A percentile compares a stretch with the other conserved stretches of the same genome.
phyloP scores from a whole-genome alignment of 2,113 vertebrate genomes.

The Trachemys scripta region DNA sequence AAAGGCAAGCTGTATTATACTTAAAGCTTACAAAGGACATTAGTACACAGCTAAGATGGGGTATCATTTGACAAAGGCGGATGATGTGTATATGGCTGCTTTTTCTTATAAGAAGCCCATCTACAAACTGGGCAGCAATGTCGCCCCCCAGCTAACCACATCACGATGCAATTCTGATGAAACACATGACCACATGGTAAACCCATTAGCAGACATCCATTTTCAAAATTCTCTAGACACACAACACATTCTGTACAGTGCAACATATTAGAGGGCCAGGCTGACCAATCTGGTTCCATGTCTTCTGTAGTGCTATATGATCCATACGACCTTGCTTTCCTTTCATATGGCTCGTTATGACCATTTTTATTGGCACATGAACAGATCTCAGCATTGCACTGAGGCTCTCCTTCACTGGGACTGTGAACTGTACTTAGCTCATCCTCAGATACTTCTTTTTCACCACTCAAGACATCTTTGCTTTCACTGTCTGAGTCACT shows the following conservation, averaged over 20 bases:
- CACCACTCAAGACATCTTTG: slow-evolving; percentile 60
- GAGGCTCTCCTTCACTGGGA: not conserved
- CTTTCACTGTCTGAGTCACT: slow-evolving; percentile 82
- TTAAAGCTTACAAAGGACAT: slow-evolving; percentile 77
- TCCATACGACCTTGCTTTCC: slow-evolving; percentile 46
- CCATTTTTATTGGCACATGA: slow-evolving; percentile 50
- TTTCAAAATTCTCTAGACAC: slow-evolving; percentile 93
- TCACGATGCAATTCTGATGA: slow-evolving; percentile 95
- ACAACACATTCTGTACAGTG: slow-evolving; percentile 96
- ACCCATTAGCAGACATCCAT: slow-evolving; percentile 90
- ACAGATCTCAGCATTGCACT: slow-evolving; percentile 39
- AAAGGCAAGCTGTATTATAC: slow-evolving; percentile 87
- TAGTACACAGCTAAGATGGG: slow-evolving; percentile 74
- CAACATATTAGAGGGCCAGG: slow-evolving; percentile 89
- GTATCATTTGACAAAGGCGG: slow-evolving; percentile 62
- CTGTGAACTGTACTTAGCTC: not conserved
- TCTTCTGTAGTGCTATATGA: slow-evolving; percentile 36
- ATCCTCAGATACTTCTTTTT: slow-evolving; percentile 67
- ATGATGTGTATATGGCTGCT: slow-evolving; percentile 80
- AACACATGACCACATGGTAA: slow-evolving; percentile 96
- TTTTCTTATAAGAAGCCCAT: slow-evolving; percentile 96
- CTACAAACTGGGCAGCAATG: slow-evolving; percentile 97
- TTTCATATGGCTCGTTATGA: not conserved
- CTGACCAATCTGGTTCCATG: slow-evolving; percentile 85
- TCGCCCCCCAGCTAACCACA: slow-evolving; percentile 91